Conservation (phyloP, 1,140 invertebrate genomes). For the Euura lappo region DNA sequence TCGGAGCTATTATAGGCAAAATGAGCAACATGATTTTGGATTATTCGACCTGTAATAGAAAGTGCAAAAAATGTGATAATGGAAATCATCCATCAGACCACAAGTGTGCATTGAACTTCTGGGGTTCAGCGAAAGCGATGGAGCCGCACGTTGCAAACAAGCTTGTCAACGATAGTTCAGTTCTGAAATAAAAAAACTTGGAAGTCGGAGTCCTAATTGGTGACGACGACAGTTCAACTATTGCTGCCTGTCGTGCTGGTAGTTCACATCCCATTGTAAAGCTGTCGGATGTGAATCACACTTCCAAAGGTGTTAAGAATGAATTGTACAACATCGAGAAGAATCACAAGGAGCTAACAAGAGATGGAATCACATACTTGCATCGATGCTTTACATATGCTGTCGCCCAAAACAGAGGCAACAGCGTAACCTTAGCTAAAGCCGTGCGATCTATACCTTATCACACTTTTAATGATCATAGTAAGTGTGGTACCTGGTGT, state of each 20-base stretch:
- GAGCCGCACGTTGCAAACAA: conserved; percentile 19
- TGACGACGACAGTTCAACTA: conserved; percentile 25
- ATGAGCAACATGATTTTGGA: conserved; percentile 15
- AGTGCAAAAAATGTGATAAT: not conserved
- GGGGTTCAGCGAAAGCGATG: conserved; percentile 24
- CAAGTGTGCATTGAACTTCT: conserved; percentile 16
- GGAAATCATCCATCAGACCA: not conserved
- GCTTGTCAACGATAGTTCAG: conserved; percentile 14
- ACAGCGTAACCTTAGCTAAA: conserved; percentile 17
- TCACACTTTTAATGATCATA: conserved; percentile 31
- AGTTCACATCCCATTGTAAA: conserved; percentile 17
- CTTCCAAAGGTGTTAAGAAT: conserved; percentile 19
- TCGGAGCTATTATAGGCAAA: conserved; percentile 10
- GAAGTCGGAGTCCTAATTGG: conserved; percentile 18
- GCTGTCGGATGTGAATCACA: conserved; percentile 23
- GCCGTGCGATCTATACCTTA: conserved; percentile 26
- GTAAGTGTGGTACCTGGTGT: conserved; percentile 28
- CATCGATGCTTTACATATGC: conserved; percentile 26
- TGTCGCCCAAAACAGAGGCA: conserved; percentile 25
- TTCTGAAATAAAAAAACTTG: conserved; percentile 18
- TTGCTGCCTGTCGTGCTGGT: conserved; percentile 15
- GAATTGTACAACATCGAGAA: conserved; percentile 21
- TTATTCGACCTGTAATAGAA: not conserved
- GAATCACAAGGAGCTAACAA: conserved; percentile 20
- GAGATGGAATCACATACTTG: conserved; percentile 25